Base-by-base conservation (phyloP, 2,888 invertebrate genomes). In the Amblyjoppa fuscipennis region DNA sequence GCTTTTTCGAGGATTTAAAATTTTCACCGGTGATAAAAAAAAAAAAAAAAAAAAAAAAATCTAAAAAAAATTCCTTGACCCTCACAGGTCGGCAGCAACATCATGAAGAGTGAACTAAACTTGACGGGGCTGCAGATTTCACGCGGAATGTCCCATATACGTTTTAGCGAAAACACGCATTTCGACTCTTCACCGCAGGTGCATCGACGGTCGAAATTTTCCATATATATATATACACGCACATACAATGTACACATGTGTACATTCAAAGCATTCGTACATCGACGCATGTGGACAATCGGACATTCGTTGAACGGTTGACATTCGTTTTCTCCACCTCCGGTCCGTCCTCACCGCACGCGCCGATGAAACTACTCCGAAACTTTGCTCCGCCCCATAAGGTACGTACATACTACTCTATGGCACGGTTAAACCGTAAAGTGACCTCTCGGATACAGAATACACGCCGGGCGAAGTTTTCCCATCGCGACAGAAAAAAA, bases 291-390 rank as follows among this genome's bases (percentile, higher is more conserved):
- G 61, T 73, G 85, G 80, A 20, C 20, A 64, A 56, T 80, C 80
- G 64, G 74, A 77, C 45, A 81, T 86, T 83, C 76, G 83, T 80
- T 73, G 85, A 83, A 80, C 66, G 53, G 85, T 83, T 85, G 85
- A 85, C 85, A 83, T 83, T 81, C 83, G 66, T 81, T 25, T 53
- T 41, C 61, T 31, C 53, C 64, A 34, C 73, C 59, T 41, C 77
- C 64, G 64, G 13, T 34, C 51, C 41, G 11, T 75, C 77, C 61
- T 83, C 74, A 83, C 80, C 85, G 83, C 85, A 82, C 82, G 79
- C 56, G 53, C 71, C 56, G 64, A 86, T 83, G 49, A 49, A 86
- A 83, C 80, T 74, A 66, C 77, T 49, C 41, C 69, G 74, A 81
- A 81, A 86, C 74, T 86, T 86, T 81, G 38, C 49, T 28, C 31